phyloP scores from a whole-genome alignment of 1,140 invertebrate genomes.

The Eumeta japonica region DNA sequence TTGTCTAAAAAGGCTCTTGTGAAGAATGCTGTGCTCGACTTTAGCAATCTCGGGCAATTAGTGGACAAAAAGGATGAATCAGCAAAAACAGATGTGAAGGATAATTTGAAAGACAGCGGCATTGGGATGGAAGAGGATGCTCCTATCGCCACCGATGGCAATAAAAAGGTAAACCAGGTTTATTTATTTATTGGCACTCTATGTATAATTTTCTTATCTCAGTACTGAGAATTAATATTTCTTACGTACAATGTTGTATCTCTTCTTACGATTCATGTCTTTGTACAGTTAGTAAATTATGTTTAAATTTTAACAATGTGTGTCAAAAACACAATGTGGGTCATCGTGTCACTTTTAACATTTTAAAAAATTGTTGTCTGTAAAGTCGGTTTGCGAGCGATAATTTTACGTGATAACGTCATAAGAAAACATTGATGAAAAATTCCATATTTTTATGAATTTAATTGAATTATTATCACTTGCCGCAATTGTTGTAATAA shows the following conservation, averaged over 20 bases:
- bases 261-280: background rate
- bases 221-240: background rate
- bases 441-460: too few species aligned
- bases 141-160: constrained; percentile 25
- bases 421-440: too few species aligned
- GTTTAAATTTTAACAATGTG: too few species aligned
- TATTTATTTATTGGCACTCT: background rate
- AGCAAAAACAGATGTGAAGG: constrained; percentile 24
- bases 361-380: too few species aligned
- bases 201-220: background rate
- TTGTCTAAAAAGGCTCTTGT: constrained; percentile 41
- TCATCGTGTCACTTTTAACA: too few species aligned
- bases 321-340: too few species aligned
- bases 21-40: constrained; percentile 42
- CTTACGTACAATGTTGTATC: background rate
- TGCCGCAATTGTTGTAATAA: too few species aligned
- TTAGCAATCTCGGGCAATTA: constrained; percentile 37
- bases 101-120: constrained; percentile 42
- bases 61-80: constrained; percentile 31
- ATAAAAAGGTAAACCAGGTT: constrained; percentile 46
- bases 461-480: too few species aligned
- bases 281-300: too few species aligned
- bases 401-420: too few species aligned
- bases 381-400: too few species aligned
- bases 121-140: constrained; percentile 44